Evolutionary conservation across 2,113 vertebrate genomes (phyloP).

Genomic region (Paramisgurnus dabryanus): DNA sequence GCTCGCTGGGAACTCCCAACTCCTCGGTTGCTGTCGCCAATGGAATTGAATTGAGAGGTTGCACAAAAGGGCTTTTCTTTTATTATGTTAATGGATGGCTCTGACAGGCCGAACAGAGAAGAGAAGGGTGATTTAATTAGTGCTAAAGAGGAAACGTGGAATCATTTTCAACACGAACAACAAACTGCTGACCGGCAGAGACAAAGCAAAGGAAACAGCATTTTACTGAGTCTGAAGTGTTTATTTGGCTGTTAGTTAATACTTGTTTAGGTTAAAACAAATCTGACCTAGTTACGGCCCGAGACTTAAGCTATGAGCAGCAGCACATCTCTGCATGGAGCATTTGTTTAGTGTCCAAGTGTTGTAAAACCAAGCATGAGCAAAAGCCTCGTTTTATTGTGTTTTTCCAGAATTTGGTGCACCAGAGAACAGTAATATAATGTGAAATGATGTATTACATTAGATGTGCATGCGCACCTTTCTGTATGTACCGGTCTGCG

Average conservation of each 20-base stretch:
- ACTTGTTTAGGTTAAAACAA: neutral
- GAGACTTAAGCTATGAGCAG: constrained; percentile 4
- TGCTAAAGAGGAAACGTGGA: constrained; percentile 50
- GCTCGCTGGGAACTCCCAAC: constrained; percentile 52
- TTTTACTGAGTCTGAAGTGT: neutral
- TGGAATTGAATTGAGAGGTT: constrained; percentile 61
- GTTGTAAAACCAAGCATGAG: neutral
- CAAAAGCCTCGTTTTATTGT: neutral
- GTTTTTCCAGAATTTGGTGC: neutral
- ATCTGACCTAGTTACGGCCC: constrained; percentile 29
- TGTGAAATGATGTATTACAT: neutral
- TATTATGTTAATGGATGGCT: constrained; percentile 70
- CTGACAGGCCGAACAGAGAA: constrained; percentile 55
- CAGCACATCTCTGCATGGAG: neutral
- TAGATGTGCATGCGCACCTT: neutral
- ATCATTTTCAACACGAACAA: constrained; percentile 43
- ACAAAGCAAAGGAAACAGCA: constrained; percentile 16
- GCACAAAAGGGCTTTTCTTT: constrained; percentile 55
- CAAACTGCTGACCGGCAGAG: constrained; percentile 29
- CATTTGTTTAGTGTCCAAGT: neutral
- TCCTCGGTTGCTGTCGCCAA: constrained; percentile 52
- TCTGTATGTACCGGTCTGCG: too few species aligned
- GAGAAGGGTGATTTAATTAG: constrained; percentile 63
- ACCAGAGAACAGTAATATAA: neutral
- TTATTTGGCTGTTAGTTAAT: constrained; percentile 7